Evolutionary conservation across 2,888 invertebrate genomes (phyloP), one percentile per base, ranked within the genome.

Genomic region (Acheta domesticus): DNA sequence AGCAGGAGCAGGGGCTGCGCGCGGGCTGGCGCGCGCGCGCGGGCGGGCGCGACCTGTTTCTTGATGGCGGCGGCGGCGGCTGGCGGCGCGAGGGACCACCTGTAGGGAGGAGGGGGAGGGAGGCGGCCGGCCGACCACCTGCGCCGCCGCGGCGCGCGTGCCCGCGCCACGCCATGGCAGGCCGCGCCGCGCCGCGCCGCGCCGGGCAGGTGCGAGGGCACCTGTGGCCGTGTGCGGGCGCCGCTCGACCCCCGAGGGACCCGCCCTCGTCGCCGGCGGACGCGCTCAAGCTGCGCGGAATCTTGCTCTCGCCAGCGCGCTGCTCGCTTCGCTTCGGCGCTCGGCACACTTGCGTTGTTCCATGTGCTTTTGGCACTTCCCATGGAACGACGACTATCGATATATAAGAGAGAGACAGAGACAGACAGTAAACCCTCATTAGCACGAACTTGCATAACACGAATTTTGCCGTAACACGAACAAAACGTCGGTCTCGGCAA

Each of bases 141-240:
- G 62, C 14, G 62, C 14, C 62, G 62, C 36, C 11, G 62, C 16
- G 62, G 62, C 62, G 62, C 62, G 62, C 62, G 62, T 62, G 62
- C 62, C n/a, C 62, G 62, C 62, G 62, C 62, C n/a, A 62, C 62
- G 62, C 36, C 36, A 36, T 23, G 23, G 23, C 23, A 23, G 12
- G 62, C 36, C 36, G 8, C n/a, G 62, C 16, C 62, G 16, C 62
- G 62, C 62, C 16, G 14, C 16, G 16, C 8, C 62, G 16, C 62
- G 62, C 62, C n/a, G 36, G 62, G 62, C 62, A 62, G 62, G 62
- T 62, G 62, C 62, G 62, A 62, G 62, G 62, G 62, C 62, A 62
- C 62, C 62, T 62, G 62, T 62, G 62, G 16, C 11, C 16, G 62
- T 16, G 4, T 62, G 62, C 14, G 62, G n/a, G 62, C 16, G 62